phyloP scores from a whole-genome alignment of 2,888 invertebrate genomes.

The Strigamia crassipes region DNA sequence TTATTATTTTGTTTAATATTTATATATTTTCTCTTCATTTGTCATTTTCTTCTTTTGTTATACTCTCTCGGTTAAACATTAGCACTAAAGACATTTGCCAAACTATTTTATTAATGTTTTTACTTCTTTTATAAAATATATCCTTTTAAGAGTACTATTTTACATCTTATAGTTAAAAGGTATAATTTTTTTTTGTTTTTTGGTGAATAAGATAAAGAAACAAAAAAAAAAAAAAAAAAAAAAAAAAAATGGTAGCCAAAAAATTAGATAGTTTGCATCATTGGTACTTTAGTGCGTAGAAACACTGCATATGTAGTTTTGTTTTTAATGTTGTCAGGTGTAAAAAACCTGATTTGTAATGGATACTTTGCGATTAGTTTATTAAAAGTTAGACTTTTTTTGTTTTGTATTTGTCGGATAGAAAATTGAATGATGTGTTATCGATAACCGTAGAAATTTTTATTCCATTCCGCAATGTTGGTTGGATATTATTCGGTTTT shows the following conservation, averaged over 20 bases:
- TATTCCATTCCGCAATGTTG: background rate
- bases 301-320: background rate
- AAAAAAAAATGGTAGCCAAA: conserved; percentile 1
- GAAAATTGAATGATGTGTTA: background rate
- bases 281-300: conserved; percentile 6
- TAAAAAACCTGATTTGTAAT: conserved; percentile 1
- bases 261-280: conserved; percentile 15
- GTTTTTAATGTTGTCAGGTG: background rate
- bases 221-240: background rate
- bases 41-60: background rate
- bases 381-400: background rate
- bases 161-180: background rate
- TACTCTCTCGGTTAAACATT: background rate
- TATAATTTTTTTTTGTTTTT: background rate
- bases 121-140: background rate
- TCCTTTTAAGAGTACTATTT: background rate
- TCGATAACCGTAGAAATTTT: too few relatives aligned
- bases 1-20: background rate
- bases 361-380: conserved; percentile 10
- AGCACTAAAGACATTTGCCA: conserved; percentile 28
- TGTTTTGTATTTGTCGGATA: background rate
- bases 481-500: background rate
- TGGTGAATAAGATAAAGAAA: background rate
- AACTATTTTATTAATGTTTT: conserved; percentile 7
- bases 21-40: background rate